A percentile compares a stretch with the other conserved stretches of the same genome.
These are phyloP conservation scores for Xyrichtys novacula DNA, from an alignment of 2,797 vertebrate genomes.

Conservation along the genomic window DNA sequence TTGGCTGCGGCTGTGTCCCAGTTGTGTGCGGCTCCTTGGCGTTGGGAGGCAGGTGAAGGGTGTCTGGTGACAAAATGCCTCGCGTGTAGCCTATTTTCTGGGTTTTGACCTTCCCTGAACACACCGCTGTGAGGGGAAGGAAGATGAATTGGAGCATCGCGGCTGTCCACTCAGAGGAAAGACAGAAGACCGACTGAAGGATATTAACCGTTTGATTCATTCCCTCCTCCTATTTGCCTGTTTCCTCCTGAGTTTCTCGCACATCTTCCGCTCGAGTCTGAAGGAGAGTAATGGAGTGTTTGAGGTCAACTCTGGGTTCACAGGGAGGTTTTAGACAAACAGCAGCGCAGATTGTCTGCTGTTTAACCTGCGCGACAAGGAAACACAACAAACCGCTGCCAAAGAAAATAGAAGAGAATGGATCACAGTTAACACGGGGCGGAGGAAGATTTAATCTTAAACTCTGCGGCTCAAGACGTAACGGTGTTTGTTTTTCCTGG, in stretches of 20 bases:
- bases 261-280: background rate
- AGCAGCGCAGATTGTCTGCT: constrained; percentile 12
- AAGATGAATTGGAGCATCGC: constrained; percentile 64
- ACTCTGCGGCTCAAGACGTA: background rate
- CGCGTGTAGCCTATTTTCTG: constrained; percentile 72
- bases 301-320: constrained; percentile 41
- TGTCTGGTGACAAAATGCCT: constrained; percentile 68
- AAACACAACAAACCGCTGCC: constrained; percentile 35
- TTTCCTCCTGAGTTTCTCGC: constrained; percentile 1
- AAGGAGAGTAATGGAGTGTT: constrained; percentile 46
- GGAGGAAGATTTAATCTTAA: constrained; percentile 13
- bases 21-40: constrained; percentile 55
- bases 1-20: constrained; percentile 56
- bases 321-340: constrained; percentile 29
- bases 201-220: constrained; percentile 41
- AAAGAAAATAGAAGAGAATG: constrained; percentile 38
- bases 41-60: constrained; percentile 70
- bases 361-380: constrained; percentile 48
- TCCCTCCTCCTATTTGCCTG: constrained; percentile 29
- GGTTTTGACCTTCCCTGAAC: constrained; percentile 72
- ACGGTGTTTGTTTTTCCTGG: constrained; percentile 18
- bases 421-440: constrained; percentile 11
- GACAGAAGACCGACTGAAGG: constrained; percentile 32
- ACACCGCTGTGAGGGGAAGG: constrained; percentile 57
- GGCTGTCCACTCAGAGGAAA: constrained; percentile 36